Percentiles rank a stretch among this genome's conserved stretches.
Conservation (phyloP, 2,113 vertebrate genomes). For the Spheniscus mendiculus region DNA sequence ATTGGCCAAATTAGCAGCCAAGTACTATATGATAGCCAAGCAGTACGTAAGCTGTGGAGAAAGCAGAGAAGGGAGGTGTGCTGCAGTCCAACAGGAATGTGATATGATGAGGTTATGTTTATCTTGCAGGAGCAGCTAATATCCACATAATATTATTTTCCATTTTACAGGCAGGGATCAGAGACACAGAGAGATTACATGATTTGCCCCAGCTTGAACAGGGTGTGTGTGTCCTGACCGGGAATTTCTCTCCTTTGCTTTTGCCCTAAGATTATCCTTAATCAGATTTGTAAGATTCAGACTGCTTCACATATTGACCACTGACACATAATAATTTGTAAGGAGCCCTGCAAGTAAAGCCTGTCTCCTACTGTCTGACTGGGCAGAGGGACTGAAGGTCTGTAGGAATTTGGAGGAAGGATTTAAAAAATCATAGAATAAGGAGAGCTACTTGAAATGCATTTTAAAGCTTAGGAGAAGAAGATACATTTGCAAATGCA, state of each 20-base stretch:
- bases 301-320: not conserved
- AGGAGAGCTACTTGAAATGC: not conserved
- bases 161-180: not conserved
- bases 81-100: not conserved
- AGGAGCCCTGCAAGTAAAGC: not conserved
- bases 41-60: not conserved
- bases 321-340: not conserved
- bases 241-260: not conserved
- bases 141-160: not conserved
- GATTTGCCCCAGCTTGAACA: not conserved
- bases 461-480: not conserved
- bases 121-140: not conserved
- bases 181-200: not conserved
- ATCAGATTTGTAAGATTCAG: not conserved
- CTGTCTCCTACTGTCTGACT: not conserved
- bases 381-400: not conserved
- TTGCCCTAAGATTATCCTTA: not conserved
- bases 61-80: not conserved
- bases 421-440: not conserved
- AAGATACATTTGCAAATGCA: not conserved
- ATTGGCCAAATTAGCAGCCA: not conserved
- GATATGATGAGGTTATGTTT: not conserved
- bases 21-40: not conserved
- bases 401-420: not conserved
- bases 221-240: rapidly evolving